Base-by-base conservation (phyloP, 2,113 vertebrate species). In the Glaucomys volans region DNA sequence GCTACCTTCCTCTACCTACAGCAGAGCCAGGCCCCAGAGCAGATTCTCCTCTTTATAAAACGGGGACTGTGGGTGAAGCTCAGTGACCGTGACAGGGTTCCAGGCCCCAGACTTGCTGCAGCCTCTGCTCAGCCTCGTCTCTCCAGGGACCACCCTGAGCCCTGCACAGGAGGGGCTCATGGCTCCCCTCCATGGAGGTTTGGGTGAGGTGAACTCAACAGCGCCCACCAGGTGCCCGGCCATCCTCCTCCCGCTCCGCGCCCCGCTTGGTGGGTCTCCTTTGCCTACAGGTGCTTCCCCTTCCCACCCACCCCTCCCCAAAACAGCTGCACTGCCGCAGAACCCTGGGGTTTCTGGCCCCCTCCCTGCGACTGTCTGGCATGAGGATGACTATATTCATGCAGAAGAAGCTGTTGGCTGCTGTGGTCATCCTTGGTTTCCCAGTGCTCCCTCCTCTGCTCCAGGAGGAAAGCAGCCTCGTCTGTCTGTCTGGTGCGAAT, bases 41-140 rank as follows among this genome's bases (percentile, higher is more conserved):
- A 42, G 57, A n/a, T 13, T 20, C 40, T 40, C 40, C 54, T 87
- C 24, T 42, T 42, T 40, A 5, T 64, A 90, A 22, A n/a, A 28
- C 35, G 40, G 74, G 4, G 22, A 40, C n/a, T 20, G 0, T 47
- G 35, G 62, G 64, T 28, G 3, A 2, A 14, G 26, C 30, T 0
- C 0, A 17, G 52, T 10, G 85, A 69, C 80, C 5, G 0, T 40
- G 88, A 35, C 4, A 17, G 54, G 67, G 18, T 44, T 24, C 40
- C 11, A 1, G 5, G 26, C 24, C 66, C 54, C 30, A 59, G 80
- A 30, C n/a, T 26, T 13, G 5, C 47, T 52, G 5, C 40, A 24
- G 18, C 26, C 47, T 72, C 47, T 40, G 69, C 47, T 79, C 54
- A 57, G 71, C 64, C 5, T 4, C 20, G 52, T 94, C 67, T 35